Percentiles rank a stretch among this genome's conserved stretches.
These are phyloP conservation scores for Melanaphis sacchari DNA, from an alignment of 1,140 invertebrate genomes.

Conservation along the genomic window DNA sequence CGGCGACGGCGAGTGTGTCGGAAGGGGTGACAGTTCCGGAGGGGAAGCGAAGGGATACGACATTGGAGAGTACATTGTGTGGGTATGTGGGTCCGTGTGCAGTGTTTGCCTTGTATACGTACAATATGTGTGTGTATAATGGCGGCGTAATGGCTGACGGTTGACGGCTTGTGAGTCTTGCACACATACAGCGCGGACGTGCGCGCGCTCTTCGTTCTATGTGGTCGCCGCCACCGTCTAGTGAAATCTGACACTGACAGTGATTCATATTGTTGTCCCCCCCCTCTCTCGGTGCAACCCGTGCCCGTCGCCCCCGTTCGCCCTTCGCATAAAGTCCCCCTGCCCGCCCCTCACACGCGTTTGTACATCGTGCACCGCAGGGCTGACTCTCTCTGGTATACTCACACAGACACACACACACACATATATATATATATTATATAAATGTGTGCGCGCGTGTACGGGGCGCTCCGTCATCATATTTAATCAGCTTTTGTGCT, in stretches of 20 bases:
- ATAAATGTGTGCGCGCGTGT: not conserved
- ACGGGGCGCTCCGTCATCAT: constrained; percentile 21
- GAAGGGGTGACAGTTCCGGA: too few relatives aligned
- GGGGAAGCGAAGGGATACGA: not conserved
- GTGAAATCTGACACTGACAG: constrained; percentile 51
- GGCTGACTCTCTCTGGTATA: not conserved
- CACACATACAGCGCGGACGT: not conserved
- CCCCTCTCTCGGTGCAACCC: not conserved
- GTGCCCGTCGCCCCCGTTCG: not conserved
- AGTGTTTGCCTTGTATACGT: not conserved
- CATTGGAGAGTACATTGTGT: not conserved
- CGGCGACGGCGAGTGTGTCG: too few relatives aligned
- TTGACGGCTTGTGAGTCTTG: constrained; percentile 25
- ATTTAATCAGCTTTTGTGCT: constrained; percentile 41
- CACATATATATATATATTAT: not conserved
- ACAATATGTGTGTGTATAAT: not conserved
- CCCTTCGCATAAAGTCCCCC: not conserved
- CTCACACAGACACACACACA: not conserved
- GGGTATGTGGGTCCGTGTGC: not conserved
- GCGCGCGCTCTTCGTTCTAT: not conserved
- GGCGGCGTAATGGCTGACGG: constrained; percentile 41
- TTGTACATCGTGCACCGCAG: not conserved
- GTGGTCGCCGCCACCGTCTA: not conserved
- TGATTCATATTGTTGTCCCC: constrained; percentile 39
- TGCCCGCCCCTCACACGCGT: too few relatives aligned